A percentile compares a stretch with the other conserved stretches of the same genome.
Evolutionary conservation across 2,797 vertebrate genomes (phyloP).

Genomic region (Anas capensis): DNA sequence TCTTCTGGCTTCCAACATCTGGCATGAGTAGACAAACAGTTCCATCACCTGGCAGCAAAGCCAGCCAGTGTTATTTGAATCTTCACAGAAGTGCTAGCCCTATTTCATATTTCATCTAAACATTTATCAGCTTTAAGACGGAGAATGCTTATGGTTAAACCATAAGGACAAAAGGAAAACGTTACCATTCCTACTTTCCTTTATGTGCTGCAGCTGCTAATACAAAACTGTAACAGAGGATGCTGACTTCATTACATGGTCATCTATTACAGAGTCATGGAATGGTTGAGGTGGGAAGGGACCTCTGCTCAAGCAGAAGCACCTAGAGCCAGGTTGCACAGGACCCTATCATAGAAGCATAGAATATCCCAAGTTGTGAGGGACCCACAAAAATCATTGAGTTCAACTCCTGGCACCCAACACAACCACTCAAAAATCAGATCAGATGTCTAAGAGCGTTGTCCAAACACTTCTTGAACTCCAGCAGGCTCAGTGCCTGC

Average conservation of each 20-base stretch:
- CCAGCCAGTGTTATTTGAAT: not conserved
- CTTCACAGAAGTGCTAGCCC: not conserved
- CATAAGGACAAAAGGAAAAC: not conserved
- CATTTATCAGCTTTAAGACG: not conserved
- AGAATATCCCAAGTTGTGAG: not conserved
- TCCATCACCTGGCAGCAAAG: not conserved
- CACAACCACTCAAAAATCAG: not conserved
- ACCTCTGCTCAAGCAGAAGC: not conserved
- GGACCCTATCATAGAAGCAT: not conserved
- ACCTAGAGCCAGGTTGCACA: not conserved
- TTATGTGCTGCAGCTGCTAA: not conserved
- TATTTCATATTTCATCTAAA: not conserved
- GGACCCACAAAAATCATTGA: not conserved
- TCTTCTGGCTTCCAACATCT: not conserved
- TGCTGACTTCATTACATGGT: not conserved
- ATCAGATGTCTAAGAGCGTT: not conserved
- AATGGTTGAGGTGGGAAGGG: not conserved
- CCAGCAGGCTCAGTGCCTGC: not conserved
- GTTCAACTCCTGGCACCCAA: not conserved
- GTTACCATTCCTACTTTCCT: not conserved
- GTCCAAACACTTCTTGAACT: not conserved
- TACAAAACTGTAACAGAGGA: not conserved
- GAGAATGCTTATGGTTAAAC: not conserved
- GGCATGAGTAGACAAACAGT: not conserved
- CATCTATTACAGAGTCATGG: not conserved